Evolutionary conservation across 2,888 invertebrate genomes (phyloP).

Genomic region (Cheilosia variabilis): DNA sequence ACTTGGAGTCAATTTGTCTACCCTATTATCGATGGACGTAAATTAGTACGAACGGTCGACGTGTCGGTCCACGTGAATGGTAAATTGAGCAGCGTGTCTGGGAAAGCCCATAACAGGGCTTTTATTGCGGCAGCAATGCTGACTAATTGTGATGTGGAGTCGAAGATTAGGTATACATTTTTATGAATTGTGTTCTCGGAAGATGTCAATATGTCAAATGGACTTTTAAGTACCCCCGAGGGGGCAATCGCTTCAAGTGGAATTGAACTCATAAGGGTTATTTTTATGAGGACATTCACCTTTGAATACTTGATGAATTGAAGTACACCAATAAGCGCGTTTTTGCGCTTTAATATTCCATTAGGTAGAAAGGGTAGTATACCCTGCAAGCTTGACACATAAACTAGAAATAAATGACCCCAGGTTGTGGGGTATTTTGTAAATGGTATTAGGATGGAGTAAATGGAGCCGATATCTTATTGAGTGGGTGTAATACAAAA

Average conservation of each 20-base stretch:
- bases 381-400: too few relatives aligned
- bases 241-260: not conserved
- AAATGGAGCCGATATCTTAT: too few relatives aligned
- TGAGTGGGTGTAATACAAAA: too few relatives aligned
- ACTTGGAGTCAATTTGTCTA: slow-evolving; percentile 16
- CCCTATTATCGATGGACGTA: slow-evolving; percentile 8
- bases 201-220: slow-evolving; percentile 6
- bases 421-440: too few relatives aligned
- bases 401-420: too few relatives aligned
- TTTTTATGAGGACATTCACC: not conserved
- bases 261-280: slow-evolving; percentile 6
- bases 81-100: slow-evolving; percentile 17
- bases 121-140: slow-evolving; percentile 40
- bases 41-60: slow-evolving; percentile 6
- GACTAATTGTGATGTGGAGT: slow-evolving; percentile 38
- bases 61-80: slow-evolving; percentile 1
- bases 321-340: too few relatives aligned
- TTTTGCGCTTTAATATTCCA: too few relatives aligned
- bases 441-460: too few relatives aligned
- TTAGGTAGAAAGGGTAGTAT: too few relatives aligned
- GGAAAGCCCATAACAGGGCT: slow-evolving; percentile 11
- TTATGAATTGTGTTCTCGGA: slow-evolving; percentile 49
- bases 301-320: too few relatives aligned
- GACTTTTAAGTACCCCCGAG: not conserved
- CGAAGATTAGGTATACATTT: slow-evolving; percentile 28